A percentile compares a stretch with the other conserved stretches of the same genome.
Evolutionary conservation across 2,797 vertebrate species (phyloP).

Genomic region (Sebastiscus tertius): DNA sequence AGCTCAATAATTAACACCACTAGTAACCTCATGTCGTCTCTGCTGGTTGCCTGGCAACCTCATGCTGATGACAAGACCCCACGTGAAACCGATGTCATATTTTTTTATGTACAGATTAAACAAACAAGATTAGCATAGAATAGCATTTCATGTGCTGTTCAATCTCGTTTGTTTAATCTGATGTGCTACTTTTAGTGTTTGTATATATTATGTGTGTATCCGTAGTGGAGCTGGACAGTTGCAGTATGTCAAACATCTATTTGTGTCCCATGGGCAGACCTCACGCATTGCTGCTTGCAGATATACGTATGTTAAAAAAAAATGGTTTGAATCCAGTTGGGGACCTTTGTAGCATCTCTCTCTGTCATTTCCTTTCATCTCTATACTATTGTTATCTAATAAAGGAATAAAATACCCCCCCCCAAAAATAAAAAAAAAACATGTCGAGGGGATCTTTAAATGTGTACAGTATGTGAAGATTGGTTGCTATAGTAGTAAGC

Average conservation of each 20-base stretch:
- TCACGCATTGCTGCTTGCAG: neutral
- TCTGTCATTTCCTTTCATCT: neutral
- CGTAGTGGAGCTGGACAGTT: slow-evolving; percentile 9
- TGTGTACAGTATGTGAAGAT: neutral
- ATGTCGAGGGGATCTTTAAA: neutral
- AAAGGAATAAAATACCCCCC: neutral
- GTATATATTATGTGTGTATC: slow-evolving; percentile 13
- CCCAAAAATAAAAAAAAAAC: neutral
- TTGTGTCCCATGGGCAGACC: slow-evolving; percentile 21
- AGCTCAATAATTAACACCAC: neutral
- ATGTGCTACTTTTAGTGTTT: slow-evolving; percentile 23
- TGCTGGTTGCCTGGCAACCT: neutral
- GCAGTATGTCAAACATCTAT: slow-evolving; percentile 31
- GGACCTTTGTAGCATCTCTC: neutral
- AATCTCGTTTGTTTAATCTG: slow-evolving; percentile 23
- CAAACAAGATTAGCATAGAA: slow-evolving; percentile 7
- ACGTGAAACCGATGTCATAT: neutral
- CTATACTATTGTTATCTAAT: neutral
- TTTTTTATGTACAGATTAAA: slow-evolving; percentile 7
- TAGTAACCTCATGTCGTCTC: neutral
- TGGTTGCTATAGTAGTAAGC: neutral
- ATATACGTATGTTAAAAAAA: neutral
- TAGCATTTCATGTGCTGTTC: slow-evolving; percentile 2
- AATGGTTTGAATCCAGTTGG: neutral
- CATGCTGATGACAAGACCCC: neutral